Percentiles rank a stretch among this genome's conserved stretches.
phyloP scores from a whole-genome alignment of 92 coral and sea anemone species.

The Zoanthus sociatus region DNA sequence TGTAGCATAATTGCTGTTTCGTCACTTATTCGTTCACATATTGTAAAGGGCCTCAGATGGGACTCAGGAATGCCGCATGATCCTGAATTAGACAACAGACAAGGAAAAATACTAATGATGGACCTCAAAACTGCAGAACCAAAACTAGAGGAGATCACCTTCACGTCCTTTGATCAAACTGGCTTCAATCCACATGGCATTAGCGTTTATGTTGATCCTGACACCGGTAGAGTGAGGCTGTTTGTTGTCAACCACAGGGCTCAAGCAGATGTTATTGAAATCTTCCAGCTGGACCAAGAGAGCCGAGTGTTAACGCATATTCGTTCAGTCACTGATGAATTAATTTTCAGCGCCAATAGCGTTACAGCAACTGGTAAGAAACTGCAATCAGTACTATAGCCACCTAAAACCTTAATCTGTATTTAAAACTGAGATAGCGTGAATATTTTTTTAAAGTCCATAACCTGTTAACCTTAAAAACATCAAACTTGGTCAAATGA shows the following conservation, averaged over 20 bases:
- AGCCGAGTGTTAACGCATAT: constrained; percentile 34
- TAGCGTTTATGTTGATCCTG: constrained; percentile 53
- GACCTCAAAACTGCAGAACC: constrained; percentile 46
- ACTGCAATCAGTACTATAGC: neutral
- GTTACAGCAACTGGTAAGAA: constrained; percentile 57
- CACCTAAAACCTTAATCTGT: neutral
- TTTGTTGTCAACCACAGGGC: constrained; percentile 62
- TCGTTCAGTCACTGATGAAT: constrained; percentile 43
- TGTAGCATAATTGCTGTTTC: too few species aligned
- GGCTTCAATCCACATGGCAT: constrained; percentile 63
- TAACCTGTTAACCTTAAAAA: too few species aligned
- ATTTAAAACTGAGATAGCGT: too few species aligned
- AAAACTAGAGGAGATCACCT: constrained; percentile 25
- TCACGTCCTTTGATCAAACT: constrained; percentile 49
- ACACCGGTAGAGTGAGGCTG: constrained; percentile 40
- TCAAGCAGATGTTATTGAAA: constrained; percentile 43
- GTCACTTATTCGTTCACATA: too few species aligned
- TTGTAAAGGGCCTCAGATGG: constrained; percentile 45
- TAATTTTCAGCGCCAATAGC: constrained; percentile 45
- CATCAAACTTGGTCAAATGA: too few species aligned
- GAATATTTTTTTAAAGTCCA: too few species aligned
- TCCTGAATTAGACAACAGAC: constrained; percentile 46
- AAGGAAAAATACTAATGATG: constrained; percentile 51
- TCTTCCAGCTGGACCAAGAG: constrained; percentile 54
- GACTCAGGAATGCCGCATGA: constrained; percentile 12